Conservation (phyloP, 2,113 vertebrate genomes). For the Xiphias gladius region DNA sequence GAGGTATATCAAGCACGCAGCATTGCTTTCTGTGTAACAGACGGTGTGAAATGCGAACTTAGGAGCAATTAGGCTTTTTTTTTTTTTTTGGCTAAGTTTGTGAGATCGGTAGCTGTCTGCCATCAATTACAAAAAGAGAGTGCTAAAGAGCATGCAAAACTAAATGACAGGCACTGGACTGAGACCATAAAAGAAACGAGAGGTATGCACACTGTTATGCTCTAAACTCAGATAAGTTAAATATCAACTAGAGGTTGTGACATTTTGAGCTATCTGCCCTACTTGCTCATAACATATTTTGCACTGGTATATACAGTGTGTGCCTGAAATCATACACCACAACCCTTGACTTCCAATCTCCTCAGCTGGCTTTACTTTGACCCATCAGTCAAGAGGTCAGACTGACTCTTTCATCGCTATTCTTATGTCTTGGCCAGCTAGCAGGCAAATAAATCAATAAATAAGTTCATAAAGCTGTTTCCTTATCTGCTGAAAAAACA, state of each 20-base stretch:
- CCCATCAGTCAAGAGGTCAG: background rate
- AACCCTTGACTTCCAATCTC: background rate
- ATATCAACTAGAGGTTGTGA: background rate
- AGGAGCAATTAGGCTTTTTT: conserved; percentile 38
- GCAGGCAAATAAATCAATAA: background rate
- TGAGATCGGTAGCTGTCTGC: background rate
- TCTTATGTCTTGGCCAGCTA: background rate
- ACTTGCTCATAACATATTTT: background rate
- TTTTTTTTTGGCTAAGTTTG: background rate
- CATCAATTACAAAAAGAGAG: background rate
- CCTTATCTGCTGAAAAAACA: conserved; percentile 8
- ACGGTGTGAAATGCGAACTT: conserved; percentile 37
- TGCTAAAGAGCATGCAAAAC: background rate
- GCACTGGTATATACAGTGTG: background rate
- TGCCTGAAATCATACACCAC: background rate
- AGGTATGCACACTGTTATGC: background rate
- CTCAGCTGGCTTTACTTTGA: background rate
- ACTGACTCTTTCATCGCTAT: conserved; percentile 1
- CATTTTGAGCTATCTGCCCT: conserved; percentile 8
- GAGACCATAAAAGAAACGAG: conserved; percentile 1
- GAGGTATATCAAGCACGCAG: conserved; percentile 4
- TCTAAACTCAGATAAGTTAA: background rate
- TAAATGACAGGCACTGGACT: background rate
- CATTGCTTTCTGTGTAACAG: conserved; percentile 14
- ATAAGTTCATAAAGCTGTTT: background rate